Conservation (phyloP, 2,797 vertebrate genomes). For the Amazona finschi region DNA sequence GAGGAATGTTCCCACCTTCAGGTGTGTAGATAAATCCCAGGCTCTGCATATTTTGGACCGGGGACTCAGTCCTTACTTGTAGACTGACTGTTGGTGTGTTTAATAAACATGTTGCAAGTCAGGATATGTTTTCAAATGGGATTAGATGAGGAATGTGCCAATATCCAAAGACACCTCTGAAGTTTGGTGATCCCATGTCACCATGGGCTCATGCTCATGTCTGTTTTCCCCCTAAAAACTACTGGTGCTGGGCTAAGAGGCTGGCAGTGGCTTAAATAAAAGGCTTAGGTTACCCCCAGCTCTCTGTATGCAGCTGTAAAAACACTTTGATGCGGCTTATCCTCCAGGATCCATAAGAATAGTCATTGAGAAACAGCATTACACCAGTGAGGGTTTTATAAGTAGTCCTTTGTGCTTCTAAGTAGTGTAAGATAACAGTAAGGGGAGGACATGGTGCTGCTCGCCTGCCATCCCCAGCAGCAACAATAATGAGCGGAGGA, state of each 20-base stretch:
- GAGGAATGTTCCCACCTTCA: neutral
- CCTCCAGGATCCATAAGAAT: slow-evolving; percentile 45
- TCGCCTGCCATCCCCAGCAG: fast-evolving
- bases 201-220: fast-evolving
- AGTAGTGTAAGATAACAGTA: neutral
- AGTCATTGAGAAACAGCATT: slow-evolving; percentile 43
- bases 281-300: neutral
- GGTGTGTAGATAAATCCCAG: neutral
- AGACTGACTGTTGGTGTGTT: neutral
- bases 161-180: neutral
- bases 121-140: neutral
- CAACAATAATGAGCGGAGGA: neutral
- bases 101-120: neutral
- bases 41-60: neutral
- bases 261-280: neutral
- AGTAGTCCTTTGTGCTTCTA: slow-evolving; percentile 28
- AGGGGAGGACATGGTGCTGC: neutral
- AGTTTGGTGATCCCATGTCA: neutral
- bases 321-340: neutral
- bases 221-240: neutral
- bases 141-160: neutral
- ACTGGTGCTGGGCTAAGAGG: neutral
- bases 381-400: neutral
- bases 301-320: slow-evolving; percentile 15
- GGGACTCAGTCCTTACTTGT: neutral